Evolutionary conservation across 2,113 vertebrate species (phyloP).

Genomic region (Dasyornis broadbenti): DNA sequence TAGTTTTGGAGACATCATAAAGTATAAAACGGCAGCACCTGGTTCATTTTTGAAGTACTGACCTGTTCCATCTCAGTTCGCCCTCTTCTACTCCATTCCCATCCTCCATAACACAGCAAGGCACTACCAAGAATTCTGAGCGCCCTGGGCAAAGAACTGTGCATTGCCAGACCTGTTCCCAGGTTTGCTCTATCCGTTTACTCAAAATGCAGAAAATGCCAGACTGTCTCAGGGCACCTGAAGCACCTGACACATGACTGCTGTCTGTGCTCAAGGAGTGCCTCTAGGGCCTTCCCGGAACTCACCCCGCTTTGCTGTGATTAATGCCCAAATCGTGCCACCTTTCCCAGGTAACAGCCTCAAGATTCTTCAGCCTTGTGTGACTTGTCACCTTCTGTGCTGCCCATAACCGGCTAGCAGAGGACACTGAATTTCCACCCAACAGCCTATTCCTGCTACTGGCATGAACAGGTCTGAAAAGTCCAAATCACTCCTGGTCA

Average conservation of each 20-base stretch:
- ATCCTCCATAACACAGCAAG: fast-evolving
- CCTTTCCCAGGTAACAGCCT: neutral
- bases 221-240: neutral
- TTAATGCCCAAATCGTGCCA: neutral
- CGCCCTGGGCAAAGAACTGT: neutral
- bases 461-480: neutral
- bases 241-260: fast-evolving
- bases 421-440: neutral
- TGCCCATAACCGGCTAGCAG: neutral
- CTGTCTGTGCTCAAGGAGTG: neutral
- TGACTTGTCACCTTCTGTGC: neutral
- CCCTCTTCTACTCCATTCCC: neutral
- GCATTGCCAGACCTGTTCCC: neutral
- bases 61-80: neutral
- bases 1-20: neutral
- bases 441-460: neutral
- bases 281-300: neutral
- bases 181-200: neutral
- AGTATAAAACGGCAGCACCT: neutral
- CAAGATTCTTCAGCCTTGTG: neutral
- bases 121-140: neutral
- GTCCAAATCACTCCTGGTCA: neutral
- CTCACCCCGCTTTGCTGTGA: neutral
- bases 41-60: neutral
- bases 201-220: neutral